phyloP scores from a whole-genome alignment of 1,140 invertebrate species.

The Aleiodes sp. region DNA sequence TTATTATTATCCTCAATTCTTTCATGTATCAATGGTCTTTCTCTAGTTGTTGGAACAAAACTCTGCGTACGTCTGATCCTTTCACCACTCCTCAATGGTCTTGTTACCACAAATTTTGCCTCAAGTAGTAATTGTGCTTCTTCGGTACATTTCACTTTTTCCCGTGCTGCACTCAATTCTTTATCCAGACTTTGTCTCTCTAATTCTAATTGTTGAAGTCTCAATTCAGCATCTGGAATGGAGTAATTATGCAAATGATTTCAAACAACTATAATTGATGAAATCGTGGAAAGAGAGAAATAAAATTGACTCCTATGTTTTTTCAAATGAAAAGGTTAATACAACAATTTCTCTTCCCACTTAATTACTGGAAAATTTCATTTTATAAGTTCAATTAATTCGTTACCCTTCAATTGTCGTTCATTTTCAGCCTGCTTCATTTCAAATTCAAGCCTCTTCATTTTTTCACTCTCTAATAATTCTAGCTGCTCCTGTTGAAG shows the following conservation, averaged over 20 bases:
- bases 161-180: slow-evolving; percentile 72
- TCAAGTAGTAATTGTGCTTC: slow-evolving; percentile 73
- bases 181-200: slow-evolving; percentile 74
- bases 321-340: no score
- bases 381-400: no score
- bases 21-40: not conserved
- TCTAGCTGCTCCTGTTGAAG: slow-evolving; percentile 79
- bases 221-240: slow-evolving; percentile 75
- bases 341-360: no score
- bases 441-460: slow-evolving; percentile 79
- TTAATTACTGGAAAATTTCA: no score
- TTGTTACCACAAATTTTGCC: slow-evolving; percentile 69
- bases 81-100: slow-evolving; percentile 51
- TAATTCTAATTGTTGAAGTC: slow-evolving; percentile 73
- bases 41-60: slow-evolving; percentile 67
- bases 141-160: slow-evolving; percentile 75
- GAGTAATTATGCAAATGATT: no score
- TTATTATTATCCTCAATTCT: not conserved
- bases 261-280: no score
- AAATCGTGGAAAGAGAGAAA: no score
- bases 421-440: slow-evolving; percentile 77
- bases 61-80: slow-evolving; percentile 69
- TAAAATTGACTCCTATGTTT: no score
- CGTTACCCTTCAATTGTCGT: slow-evolving; percentile 71
- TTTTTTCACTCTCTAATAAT: slow-evolving; percentile 76